phyloP scores from a whole-genome alignment of 2,888 invertebrate species.

The Caenorhabditis panamensis region DNA sequence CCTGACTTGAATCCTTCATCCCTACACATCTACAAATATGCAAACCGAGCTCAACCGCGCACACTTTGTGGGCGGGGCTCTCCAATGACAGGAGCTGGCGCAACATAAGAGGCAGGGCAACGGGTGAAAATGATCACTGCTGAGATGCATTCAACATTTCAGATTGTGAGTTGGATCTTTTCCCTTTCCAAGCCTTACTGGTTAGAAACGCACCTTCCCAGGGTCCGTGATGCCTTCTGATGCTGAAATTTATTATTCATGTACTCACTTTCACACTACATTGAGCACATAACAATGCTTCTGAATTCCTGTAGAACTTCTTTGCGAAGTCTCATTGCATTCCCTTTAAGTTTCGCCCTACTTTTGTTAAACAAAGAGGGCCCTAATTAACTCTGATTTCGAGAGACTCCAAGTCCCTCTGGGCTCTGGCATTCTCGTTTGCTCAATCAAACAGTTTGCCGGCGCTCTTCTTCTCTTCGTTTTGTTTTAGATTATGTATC shows the following conservation, averaged over 20 bases:
- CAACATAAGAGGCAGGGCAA: slow-evolving; percentile 46
- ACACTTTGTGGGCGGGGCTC: slow-evolving; percentile 45
- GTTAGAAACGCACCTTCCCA: neutral
- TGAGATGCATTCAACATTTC: slow-evolving; percentile 38
- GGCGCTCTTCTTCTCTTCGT: slow-evolving; percentile 3
- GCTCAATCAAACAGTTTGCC: slow-evolving; percentile 14
- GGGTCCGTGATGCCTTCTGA: slow-evolving; percentile 31
- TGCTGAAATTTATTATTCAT: slow-evolving; percentile 60
- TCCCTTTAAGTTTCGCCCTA: neutral
- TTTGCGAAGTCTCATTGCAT: slow-evolving; percentile 13
- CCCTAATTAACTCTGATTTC: slow-evolving; percentile 37
- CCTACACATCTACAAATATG: slow-evolving; percentile 41
- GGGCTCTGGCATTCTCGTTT: slow-evolving; percentile 25
- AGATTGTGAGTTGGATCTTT: slow-evolving; percentile 31
- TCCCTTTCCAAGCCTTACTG: neutral
- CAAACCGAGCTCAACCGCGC: slow-evolving; percentile 34
- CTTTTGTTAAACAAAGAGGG: neutral
- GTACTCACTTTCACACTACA: slow-evolving; percentile 59
- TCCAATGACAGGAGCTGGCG: slow-evolving; percentile 47
- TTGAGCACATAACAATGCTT: slow-evolving; percentile 41
- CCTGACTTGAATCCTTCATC: slow-evolving; percentile 33
- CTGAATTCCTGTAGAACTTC: slow-evolving; percentile 8
- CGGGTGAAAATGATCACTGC: slow-evolving; percentile 38
- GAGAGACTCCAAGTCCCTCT: slow-evolving; percentile 34
- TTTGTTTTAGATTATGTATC: too few relatives aligned